phyloP scores from a whole-genome alignment of 1,140 invertebrate species.

The Heliconius eleuchia region DNA sequence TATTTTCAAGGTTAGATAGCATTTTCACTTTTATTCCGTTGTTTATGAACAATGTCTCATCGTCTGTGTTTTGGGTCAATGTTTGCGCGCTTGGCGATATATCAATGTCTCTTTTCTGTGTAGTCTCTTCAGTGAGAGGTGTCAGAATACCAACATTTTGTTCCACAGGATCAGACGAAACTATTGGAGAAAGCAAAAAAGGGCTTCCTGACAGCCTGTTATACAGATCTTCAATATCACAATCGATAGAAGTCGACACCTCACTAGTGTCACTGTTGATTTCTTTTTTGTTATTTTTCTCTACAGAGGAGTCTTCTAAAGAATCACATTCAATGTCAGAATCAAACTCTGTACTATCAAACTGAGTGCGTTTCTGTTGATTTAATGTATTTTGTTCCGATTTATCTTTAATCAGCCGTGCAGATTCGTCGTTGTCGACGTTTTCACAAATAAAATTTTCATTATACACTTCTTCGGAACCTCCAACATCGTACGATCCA shows the following conservation, averaged over 20 bases:
- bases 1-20: conserved; percentile 29
- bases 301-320: conserved; percentile 46
- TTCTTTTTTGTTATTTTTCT: conserved; percentile 37
- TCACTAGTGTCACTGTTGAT: conserved; percentile 47
- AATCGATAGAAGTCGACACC: conserved; percentile 54
- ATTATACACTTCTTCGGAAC: conserved; percentile 44
- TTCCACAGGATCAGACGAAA: conserved; percentile 38
- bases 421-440: conserved; percentile 43
- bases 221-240: conserved; percentile 63
- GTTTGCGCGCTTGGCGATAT: conserved; percentile 42
- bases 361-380: conserved; percentile 36
- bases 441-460: conserved; percentile 32
- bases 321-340: conserved; percentile 70
- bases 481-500: conserved; percentile 48
- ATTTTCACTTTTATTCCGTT: conserved; percentile 49
- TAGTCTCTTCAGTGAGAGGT: conserved; percentile 66
- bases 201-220: conserved; percentile 53
- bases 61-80: conserved; percentile 32
- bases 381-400: conserved; percentile 43
- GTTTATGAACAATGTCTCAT: conserved; percentile 40
- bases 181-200: conserved; percentile 31
- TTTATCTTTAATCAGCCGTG: conserved; percentile 48
- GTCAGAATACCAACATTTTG: conserved; percentile 50
- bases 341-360: conserved; percentile 45
- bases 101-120: conserved; percentile 50